Evolutionary conservation across 2,113 vertebrate species (phyloP).

Genomic region (Lepus timidus): DNA sequence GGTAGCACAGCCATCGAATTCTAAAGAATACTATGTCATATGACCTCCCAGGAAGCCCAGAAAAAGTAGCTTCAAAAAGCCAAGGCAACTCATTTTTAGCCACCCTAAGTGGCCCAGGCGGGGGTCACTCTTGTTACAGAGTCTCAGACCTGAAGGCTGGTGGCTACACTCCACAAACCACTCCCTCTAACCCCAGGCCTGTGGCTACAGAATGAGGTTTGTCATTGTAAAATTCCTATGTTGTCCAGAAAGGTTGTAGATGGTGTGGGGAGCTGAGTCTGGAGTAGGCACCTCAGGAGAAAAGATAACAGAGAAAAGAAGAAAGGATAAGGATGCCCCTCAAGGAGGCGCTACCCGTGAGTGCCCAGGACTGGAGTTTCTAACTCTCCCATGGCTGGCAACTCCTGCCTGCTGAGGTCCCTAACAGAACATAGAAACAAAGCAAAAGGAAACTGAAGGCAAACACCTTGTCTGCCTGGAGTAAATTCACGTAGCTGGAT

Average conservation of each 20-base stretch:
- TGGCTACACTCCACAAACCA: not conserved
- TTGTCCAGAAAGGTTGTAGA: not conserved
- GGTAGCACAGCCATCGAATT: constrained; percentile 16
- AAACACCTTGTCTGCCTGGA: not conserved
- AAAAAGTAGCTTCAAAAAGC: not conserved
- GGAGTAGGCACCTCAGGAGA: not conserved
- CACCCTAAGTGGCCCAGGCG: not conserved
- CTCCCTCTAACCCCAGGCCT: not conserved
- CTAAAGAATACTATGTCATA: not conserved
- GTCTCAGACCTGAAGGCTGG: not conserved
- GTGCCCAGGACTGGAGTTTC: not conserved
- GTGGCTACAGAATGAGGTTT: not conserved
- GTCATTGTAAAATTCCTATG: not conserved
- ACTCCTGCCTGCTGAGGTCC: not conserved
- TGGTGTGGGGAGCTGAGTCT: not conserved
- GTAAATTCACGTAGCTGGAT: not conserved
- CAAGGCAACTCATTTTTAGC: not conserved
- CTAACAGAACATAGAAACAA: not conserved
- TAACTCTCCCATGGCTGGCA: not conserved
- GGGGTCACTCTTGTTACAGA: not conserved
- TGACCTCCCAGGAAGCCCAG: not conserved
- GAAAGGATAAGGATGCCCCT: not conserved
- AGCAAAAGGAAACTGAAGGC: not conserved
- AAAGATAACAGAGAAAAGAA: not conserved
- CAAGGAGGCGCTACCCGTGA: not conserved